Base-by-base conservation (phyloP, 2,888 invertebrate genomes). In the Ophion slaviceki region DNA sequence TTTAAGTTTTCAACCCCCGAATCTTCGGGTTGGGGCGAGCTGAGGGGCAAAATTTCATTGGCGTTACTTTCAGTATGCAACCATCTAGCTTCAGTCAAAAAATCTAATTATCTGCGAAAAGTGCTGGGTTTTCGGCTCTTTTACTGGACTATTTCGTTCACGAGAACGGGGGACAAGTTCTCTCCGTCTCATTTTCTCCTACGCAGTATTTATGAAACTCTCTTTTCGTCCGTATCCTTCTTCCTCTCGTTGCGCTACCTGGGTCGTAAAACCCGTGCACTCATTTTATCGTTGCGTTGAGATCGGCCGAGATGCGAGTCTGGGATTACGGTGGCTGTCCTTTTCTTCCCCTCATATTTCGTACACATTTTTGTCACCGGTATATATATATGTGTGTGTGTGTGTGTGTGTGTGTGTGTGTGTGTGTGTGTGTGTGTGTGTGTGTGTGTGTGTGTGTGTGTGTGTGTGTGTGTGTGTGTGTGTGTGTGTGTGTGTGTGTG, bases 231-330 rank as follows among this genome's bases (percentile, higher is more conserved):
- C 24, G 57, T 61, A 36, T 77, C 74, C 76, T 47, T 45, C 17
- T 36, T 36, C 64, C 47, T 66, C 45, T 68, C 67, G 11, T 80
- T 75, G 59, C 64, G 70, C 77, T 80, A 71, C 59, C 84, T 47
- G 62, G 76, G 71, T 72, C 84, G 71, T 80, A 62, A 84, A 80
- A 76, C 72, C 14, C 77, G 77, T 72, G 68, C 68, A 77, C 77
- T 76, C 74, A 76, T 80, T 64, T 82, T 87, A 86, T 87, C 86
- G 80, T 66, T 78, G 28, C 28, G 59, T 68, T 67, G 64, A 66
- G 87, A 80, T 87, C 82, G 80, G 47, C 68, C 80, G 59, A 75
- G 84, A 86, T 86, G 81, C 61, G 53, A 78, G 67, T 75, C 67
- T 24, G 32, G 84, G 84, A 85, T 85, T 83, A 80, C 74, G 4